Conservation (phyloP, 2,797 vertebrate species). For the Spinus olivaceus region DNA sequence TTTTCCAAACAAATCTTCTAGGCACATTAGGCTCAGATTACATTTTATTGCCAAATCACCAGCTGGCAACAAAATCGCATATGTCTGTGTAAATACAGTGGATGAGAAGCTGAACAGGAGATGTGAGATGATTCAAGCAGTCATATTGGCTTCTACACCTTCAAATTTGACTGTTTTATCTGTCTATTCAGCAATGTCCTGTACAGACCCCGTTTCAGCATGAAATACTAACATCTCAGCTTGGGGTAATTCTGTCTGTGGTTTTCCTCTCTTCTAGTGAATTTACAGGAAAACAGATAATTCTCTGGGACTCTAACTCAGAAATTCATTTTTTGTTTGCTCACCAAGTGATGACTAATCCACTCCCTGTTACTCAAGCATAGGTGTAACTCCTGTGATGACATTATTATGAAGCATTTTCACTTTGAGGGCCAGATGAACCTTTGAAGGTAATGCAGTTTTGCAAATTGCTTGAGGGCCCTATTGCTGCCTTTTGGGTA, state of each 20-base stretch:
- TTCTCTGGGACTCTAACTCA: constrained; percentile 35
- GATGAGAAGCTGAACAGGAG: constrained; percentile 61
- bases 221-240: background rate
- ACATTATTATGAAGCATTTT: constrained; percentile 23
- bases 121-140: constrained; percentile 59
- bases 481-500: background rate
- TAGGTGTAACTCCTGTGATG: constrained; percentile 63
- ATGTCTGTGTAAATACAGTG: constrained; percentile 68
- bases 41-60: constrained; percentile 71
- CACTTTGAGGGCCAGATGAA: constrained; percentile 8
- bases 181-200: constrained; percentile 64
- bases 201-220: constrained; percentile 7
- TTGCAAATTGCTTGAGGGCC: background rate
- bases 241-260: constrained; percentile 26
- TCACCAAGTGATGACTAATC: constrained; percentile 51
- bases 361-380: constrained; percentile 51
- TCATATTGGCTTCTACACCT: constrained; percentile 55
- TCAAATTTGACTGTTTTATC: constrained; percentile 34
- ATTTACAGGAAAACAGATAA: constrained; percentile 66
- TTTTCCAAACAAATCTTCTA: constrained; percentile 66
- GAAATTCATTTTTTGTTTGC: constrained; percentile 43
- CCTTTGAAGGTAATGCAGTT: constrained; percentile 42
- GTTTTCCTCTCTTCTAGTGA: constrained; percentile 50
- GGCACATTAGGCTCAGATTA: constrained; percentile 63
- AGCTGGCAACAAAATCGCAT: constrained; percentile 69